Base-by-base conservation (phyloP, 2,888 invertebrate species). In the Cantharis lateralis region DNA sequence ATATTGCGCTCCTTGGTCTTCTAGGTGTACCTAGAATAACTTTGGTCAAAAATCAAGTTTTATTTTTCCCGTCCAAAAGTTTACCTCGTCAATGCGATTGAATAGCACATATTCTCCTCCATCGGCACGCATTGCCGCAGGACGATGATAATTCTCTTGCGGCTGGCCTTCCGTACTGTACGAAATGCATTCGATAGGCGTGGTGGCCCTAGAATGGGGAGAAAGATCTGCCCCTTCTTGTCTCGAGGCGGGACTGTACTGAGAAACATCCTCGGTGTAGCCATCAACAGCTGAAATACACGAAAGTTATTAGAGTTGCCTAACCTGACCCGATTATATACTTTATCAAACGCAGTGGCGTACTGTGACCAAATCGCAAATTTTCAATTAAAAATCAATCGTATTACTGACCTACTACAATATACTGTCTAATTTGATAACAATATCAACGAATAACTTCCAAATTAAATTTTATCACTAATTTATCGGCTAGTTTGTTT, bases 161-260 rank as follows among this genome's bases (percentile, higher is more conserved):
- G 85, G 85, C 62, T 82, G 82, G 26, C 82, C 82, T 15, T 82
- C 80, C 15, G 82, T 72, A 20, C 82, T 75, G 80, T 86, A 87
- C 62, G 85, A 76, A 75, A 87, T 81, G 74, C 86, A 85, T 79
- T 86, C 86, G 72, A 86, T 83, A 76, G 87, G 86, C 83, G 87
- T 86, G 83, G 82, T 82, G 24, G 85, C 82, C 32, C 86, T 82
- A 13, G 88, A 88, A 82, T 87, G 87, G 84, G 88, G 88, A 15
- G 87, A 87, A n/a, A 84, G 85, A 72, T 84, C 86, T 81, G 86
- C 86, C 86, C 87, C 87, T 76, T 86, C 86, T 72, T 84, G 82
- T 71, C 85, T 86, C 16, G 87, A 86, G 84, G 87, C 82, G 84
- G 88, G 87, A 82, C 87, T 87, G 83, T 87, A 87, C 77, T 86